Evolutionary conservation across 2,888 invertebrate genomes (phyloP).

Genomic region (Andrena haemorrhoa): DNA sequence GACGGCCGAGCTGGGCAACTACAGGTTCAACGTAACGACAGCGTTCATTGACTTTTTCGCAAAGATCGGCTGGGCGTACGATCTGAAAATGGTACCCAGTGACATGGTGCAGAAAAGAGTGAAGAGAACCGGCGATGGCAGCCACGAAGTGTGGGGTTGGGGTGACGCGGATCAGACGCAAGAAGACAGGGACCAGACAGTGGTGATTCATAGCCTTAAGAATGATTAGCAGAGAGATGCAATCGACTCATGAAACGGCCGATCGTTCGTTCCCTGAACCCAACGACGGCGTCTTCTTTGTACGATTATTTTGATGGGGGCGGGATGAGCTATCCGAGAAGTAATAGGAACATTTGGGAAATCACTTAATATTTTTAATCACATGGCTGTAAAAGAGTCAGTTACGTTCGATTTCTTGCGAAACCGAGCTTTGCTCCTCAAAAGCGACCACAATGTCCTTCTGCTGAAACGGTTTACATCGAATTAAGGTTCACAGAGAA

Average conservation of each 20-base stretch:
- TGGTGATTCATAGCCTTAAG: conserved; percentile 36
- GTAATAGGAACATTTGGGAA: conserved; percentile 4
- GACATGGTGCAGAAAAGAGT: conserved; percentile 90
- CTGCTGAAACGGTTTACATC: neutral
- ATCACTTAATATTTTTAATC: conserved; percentile 36
- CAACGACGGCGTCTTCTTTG: conserved; percentile 21
- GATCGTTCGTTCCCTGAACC: conserved; percentile 15
- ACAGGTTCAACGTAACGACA: conserved; percentile 86
- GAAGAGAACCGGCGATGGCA: conserved; percentile 91
- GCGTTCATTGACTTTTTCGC: conserved; percentile 89
- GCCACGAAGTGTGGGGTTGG: conserved; percentile 91
- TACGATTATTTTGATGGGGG: conserved; percentile 36
- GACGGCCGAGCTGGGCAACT: conserved; percentile 92
- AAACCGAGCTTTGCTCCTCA: neutral
- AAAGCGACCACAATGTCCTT: neutral
- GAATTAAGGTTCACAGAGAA: neutral
- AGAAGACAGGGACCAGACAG: conserved; percentile 77
- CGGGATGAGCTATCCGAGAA: conserved; percentile 15
- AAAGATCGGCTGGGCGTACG: conserved; percentile 94
- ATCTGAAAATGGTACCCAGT: conserved; percentile 91
- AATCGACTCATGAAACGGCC: neutral
- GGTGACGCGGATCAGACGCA: conserved; percentile 81
- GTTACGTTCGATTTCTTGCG: conserved; percentile 22
- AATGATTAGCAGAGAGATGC: conserved; percentile 27
- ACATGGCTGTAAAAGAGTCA: conserved; percentile 17